phyloP scores from a whole-genome alignment of 2,113 vertebrate genomes.

The Oncorhynchus mykiss region DNA sequence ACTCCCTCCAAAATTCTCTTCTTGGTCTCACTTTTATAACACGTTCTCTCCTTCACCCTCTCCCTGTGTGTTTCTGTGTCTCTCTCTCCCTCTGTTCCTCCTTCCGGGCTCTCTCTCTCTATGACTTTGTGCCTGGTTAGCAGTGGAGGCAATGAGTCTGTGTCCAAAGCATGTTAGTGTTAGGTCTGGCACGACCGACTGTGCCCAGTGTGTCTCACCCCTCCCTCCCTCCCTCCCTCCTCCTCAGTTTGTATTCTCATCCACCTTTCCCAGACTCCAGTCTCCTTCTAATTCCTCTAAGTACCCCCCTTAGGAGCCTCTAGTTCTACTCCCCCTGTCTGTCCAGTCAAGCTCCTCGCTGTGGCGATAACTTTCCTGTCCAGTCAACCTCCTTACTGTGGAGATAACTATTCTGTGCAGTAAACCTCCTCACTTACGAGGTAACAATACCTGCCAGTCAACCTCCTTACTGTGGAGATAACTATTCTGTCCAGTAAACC shows the following conservation, averaged over 20 bases:
- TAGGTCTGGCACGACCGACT: not conserved
- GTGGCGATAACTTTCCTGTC: too few relatives aligned
- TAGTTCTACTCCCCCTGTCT: not conserved
- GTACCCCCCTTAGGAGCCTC: not conserved
- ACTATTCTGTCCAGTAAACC: too few relatives aligned
- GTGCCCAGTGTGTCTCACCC: not conserved
- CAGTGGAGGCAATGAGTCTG: not conserved
- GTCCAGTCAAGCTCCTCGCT: slow-evolving; percentile 14
- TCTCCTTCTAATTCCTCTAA: slow-evolving; percentile 43
- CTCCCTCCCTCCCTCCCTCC: not conserved
- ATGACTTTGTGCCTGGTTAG: not conserved
- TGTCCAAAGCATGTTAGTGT: not conserved
- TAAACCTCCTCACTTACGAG: too few relatives aligned
- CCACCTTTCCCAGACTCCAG: slow-evolving; percentile 23
- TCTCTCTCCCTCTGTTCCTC: not conserved
- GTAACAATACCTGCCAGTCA: too few relatives aligned
- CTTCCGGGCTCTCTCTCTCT: not conserved
- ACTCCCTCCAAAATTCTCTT: not conserved
- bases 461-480: too few relatives aligned
- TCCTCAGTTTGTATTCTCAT: not conserved
- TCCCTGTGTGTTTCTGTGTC: not conserved
- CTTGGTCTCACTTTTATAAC: not conserved
- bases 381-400: too few relatives aligned
- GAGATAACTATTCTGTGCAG: too few relatives aligned
- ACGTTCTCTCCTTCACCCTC: slow-evolving; percentile 21